Conservation (phyloP, 2,797 vertebrate species). For the Menidia menidia region DNA sequence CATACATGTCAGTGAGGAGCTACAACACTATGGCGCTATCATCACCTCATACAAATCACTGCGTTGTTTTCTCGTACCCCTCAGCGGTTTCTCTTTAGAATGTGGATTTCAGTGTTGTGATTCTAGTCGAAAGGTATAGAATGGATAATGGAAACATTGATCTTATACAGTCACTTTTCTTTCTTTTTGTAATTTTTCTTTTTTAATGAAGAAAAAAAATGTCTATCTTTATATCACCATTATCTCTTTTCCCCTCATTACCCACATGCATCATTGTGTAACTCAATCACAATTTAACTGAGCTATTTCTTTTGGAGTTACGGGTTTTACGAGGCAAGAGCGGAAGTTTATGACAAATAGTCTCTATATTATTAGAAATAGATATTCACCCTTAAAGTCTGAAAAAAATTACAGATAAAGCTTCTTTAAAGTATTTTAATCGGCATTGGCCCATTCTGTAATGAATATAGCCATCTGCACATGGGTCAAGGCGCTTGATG, state of each 20-base stretch:
- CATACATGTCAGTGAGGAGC: neutral
- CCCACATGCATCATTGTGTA: neutral
- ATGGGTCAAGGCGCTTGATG: too few relatives aligned
- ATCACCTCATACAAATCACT: conserved; percentile 3
- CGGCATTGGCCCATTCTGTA: neutral
- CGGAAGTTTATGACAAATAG: neutral
- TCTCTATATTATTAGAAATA: neutral
- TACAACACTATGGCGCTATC: neutral
- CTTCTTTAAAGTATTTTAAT: neutral
- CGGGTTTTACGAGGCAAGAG: neutral
- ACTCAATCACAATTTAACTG: neutral
- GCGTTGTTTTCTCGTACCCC: neutral
- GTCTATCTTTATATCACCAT: neutral
- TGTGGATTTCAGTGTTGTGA: neutral
- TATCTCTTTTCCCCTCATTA: neutral
- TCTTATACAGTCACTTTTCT: neutral
- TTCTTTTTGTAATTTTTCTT: neutral
- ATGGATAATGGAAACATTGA: neutral
- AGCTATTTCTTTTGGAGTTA: neutral
- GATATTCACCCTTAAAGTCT: neutral
- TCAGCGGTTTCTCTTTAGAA: conserved; percentile 1
- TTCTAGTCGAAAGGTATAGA: neutral
- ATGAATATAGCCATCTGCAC: neutral
- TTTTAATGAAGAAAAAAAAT: neutral
- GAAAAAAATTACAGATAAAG: too few relatives aligned